Conservation (phyloP, 1,140 invertebrate species). For the Diachasmimorpha longicaudata region DNA sequence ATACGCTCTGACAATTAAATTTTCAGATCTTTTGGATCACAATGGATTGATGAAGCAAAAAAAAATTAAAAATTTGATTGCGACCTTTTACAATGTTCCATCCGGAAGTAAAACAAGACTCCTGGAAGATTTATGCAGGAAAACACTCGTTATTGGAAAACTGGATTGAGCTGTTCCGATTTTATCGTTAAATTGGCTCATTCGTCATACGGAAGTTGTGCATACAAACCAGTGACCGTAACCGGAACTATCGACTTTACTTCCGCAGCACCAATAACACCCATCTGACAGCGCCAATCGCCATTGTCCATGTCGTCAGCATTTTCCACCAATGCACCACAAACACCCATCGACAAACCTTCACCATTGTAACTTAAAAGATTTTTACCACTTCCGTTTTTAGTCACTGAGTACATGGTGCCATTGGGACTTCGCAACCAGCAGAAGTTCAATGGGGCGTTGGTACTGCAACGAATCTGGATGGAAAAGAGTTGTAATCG, state of each 20-base stretch:
- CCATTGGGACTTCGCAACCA: slow-evolving; percentile 50
- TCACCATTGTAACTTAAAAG: slow-evolving; percentile 38
- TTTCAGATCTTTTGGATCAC: too few relatives aligned
- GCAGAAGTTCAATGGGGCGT: slow-evolving; percentile 46
- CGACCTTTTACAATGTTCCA: too few relatives aligned
- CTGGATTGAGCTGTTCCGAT: background rate
- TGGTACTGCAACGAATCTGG: slow-evolving; percentile 45
- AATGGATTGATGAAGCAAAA: too few relatives aligned
- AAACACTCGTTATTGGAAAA: background rate
- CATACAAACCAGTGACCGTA: slow-evolving; percentile 45
- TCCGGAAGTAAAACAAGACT: background rate
- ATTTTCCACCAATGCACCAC: slow-evolving; percentile 36
- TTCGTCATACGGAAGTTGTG: slow-evolving; percentile 15
- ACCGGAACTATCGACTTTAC: slow-evolving; percentile 40
- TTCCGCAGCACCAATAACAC: slow-evolving; percentile 36
- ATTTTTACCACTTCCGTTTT: slow-evolving; percentile 20
- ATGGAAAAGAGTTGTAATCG: background rate
- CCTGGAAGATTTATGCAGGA: background rate
- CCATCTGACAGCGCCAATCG: slow-evolving; percentile 49
- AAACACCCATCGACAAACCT: slow-evolving; percentile 45
- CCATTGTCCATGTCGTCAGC: slow-evolving; percentile 42
- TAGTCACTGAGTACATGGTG: slow-evolving; percentile 36
- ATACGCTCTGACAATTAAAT: too few relatives aligned
- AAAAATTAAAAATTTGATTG: too few relatives aligned
- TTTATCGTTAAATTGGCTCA: slow-evolving; percentile 14